A percentile compares a stretch with the other conserved stretches of the same genome.
phyloP scores from a whole-genome alignment of 2,113 vertebrate genomes.

The Xyliphius kryptos region DNA sequence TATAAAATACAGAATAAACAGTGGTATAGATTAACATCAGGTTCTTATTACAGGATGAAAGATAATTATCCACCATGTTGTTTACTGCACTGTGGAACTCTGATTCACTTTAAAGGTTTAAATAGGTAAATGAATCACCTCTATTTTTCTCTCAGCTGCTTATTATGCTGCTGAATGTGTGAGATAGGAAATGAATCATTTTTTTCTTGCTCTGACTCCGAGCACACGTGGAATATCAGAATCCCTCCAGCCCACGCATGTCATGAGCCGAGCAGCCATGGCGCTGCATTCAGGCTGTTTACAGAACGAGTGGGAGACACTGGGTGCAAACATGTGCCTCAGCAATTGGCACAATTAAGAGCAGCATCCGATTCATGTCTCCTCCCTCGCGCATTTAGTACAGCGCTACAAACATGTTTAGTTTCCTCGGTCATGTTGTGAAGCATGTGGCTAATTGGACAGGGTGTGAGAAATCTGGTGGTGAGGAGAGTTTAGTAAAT shows the following conservation, averaged over 20 bases:
- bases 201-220: not conserved
- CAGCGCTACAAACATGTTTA: not conserved
- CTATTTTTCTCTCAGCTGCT: too few relatives aligned
- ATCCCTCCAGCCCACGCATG: slow-evolving; percentile 16
- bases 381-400: not conserved
- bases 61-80: too few relatives aligned
- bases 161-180: not conserved
- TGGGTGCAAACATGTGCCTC: slow-evolving; percentile 9
- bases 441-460: not conserved
- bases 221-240: slow-evolving; percentile 26
- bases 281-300: slow-evolving; percentile 10
- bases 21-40: too few relatives aligned
- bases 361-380: not conserved
- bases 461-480: not conserved
- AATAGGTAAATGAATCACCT: too few relatives aligned
- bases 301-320: slow-evolving; percentile 8
- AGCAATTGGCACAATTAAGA: not conserved
- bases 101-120: too few relatives aligned
- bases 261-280: slow-evolving; percentile 3
- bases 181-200: slow-evolving; percentile 25
- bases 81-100: too few relatives aligned
- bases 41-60: too few relatives aligned
- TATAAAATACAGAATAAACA: too few relatives aligned
- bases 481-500: too few relatives aligned
- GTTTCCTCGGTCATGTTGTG: not conserved